Conservation (phyloP, 2,113 vertebrate species). For the Xyliphius kryptos region DNA sequence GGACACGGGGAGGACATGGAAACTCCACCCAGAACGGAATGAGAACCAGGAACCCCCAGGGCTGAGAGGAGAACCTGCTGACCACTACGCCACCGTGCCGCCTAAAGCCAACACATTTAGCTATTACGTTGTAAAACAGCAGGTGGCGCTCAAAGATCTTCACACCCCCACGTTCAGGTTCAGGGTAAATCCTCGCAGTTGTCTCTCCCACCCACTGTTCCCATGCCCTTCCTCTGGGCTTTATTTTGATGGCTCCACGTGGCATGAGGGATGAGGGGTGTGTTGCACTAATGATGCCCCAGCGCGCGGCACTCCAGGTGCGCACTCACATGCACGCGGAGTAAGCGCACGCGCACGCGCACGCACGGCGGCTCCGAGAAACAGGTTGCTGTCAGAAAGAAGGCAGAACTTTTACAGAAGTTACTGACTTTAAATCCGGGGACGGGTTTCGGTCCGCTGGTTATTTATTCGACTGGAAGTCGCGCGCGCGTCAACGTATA, state of each 20-base stretch:
- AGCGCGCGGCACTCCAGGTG: neutral
- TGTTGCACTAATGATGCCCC: conserved; percentile 42
- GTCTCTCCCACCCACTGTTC: conserved; percentile 19
- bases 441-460: too few relatives aligned
- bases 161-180: neutral
- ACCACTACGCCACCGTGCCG: too few relatives aligned
- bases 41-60: too few relatives aligned
- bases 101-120: too few relatives aligned
- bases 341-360: neutral
- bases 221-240: conserved; percentile 38
- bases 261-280: conserved; percentile 41
- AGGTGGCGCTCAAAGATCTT: conserved; percentile 53
- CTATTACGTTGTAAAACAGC: conserved; percentile 20
- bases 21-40: too few relatives aligned
- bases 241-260: conserved; percentile 65
- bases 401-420: too few relatives aligned
- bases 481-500: neutral
- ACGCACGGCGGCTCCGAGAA: neutral
- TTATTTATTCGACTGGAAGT: neutral
- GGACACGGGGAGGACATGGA: too few relatives aligned
- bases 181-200: neutral
- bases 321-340: neutral
- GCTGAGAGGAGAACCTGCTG: too few relatives aligned
- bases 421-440: too few relatives aligned
- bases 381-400: too few relatives aligned